These are phyloP conservation scores for Rhynchotus rufescens DNA, from an alignment of 2,797 vertebrate species.

Conservation along the genomic window DNA sequence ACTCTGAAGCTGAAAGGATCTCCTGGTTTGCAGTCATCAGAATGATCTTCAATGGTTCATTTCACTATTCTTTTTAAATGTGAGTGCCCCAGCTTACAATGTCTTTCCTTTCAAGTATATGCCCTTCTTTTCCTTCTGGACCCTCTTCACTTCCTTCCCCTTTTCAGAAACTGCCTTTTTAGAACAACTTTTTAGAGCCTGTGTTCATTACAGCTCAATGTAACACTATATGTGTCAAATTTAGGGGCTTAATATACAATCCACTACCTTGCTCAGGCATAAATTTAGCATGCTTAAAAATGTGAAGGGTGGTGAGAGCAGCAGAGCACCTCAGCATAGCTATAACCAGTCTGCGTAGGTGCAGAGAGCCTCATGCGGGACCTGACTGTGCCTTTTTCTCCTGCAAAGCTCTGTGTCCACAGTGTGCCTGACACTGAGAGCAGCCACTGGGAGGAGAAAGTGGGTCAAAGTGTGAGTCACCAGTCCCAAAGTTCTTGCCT, in stretches of 20 bases:
- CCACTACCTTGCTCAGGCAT: no score
- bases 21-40: background rate
- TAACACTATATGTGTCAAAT: background rate
- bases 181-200: background rate
- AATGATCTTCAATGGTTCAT: background rate
- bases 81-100: background rate
- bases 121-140: background rate
- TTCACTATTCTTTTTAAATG: background rate
- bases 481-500: background rate
- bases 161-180: background rate
- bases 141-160: background rate
- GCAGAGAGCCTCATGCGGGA: background rate
- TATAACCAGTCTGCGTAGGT: fast-evolving
- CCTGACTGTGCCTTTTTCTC: background rate
- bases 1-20: background rate
- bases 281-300: background rate
- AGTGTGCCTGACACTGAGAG: fast-evolving
- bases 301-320: background rate
- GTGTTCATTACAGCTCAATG: background rate
- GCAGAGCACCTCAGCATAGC: fast-evolving
- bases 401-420: background rate
- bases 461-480: fast-evolving
- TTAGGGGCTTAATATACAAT: background rate
- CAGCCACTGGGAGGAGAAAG: background rate
- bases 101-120: background rate